Conservation (phyloP, 2,797 vertebrate species). For the Periophthalmus magnuspinnatus region DNA sequence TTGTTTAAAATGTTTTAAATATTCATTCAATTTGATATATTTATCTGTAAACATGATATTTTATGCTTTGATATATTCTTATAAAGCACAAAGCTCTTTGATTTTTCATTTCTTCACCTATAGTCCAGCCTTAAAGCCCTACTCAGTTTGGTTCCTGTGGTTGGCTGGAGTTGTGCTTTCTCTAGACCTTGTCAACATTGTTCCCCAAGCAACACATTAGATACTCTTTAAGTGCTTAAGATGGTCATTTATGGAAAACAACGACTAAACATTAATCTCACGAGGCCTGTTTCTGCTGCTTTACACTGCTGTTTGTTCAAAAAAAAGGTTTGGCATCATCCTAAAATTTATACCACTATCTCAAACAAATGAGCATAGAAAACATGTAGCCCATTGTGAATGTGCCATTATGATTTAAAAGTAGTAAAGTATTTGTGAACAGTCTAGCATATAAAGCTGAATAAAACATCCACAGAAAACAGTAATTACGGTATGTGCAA, state of each 20-base stretch:
- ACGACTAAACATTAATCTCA: constrained; percentile 2
- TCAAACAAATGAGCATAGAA: constrained; percentile 1
- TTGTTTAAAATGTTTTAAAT: constrained; percentile 53
- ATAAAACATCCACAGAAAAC: constrained; percentile 72
- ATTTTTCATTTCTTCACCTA: constrained; percentile 7
- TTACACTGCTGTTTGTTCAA: constrained; percentile 15
- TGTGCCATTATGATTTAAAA: constrained; percentile 42
- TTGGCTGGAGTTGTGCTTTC: constrained; percentile 58
- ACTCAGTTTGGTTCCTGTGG: constrained; percentile 39
- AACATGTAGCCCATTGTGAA: constrained; percentile 26
- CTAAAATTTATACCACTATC: constrained; percentile 25
- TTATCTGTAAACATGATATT: constrained; percentile 67
- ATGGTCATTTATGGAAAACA: constrained; percentile 21
- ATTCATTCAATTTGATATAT: constrained; percentile 38
- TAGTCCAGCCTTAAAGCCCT: constrained; percentile 33
- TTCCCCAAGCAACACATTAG: constrained; percentile 11
- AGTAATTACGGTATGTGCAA: constrained; percentile 84
- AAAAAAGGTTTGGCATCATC: constrained; percentile 13
- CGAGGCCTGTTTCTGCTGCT: background rate
- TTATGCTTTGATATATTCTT: constrained; percentile 26
- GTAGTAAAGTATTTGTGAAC: constrained; percentile 42
- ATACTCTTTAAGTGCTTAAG: constrained; percentile 32
- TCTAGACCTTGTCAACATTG: constrained; percentile 34
- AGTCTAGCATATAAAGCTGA: constrained; percentile 54
- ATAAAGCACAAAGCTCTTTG: constrained; percentile 25